Evolutionary conservation across 2,797 vertebrate species (phyloP).

Genomic region (Pogoniulus pusillus): DNA sequence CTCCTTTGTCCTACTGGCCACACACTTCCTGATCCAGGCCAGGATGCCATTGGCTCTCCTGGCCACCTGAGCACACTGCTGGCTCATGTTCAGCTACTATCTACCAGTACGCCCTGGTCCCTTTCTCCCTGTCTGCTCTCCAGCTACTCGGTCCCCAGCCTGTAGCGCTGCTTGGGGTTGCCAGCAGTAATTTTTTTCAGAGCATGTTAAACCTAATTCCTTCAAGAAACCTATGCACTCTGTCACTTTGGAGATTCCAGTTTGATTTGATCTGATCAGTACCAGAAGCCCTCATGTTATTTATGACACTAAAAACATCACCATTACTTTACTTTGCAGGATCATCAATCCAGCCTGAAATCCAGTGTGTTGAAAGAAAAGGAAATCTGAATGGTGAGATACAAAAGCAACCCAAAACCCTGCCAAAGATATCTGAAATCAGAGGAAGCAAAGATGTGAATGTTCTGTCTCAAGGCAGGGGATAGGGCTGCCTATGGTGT

Average conservation of each 20-base stretch:
- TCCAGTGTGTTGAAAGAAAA: background rate
- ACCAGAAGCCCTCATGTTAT: background rate
- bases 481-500: background rate
- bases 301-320: background rate
- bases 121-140: too few relatives aligned
- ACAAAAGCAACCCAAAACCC: background rate
- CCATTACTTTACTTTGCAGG: background rate
- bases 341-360: slow-evolving; percentile 3
- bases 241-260: background rate
- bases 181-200: background rate
- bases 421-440: background rate
- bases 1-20: too few relatives aligned
- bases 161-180: too few relatives aligned
- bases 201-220: background rate
- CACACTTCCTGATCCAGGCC: too few relatives aligned
- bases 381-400: slow-evolving; percentile 19
- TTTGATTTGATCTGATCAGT: background rate
- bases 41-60: too few relatives aligned
- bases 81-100: too few relatives aligned
- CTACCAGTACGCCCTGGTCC: too few relatives aligned
- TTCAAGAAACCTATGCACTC: background rate
- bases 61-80: too few relatives aligned
- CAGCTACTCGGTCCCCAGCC: too few relatives aligned
- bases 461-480: background rate
- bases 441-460: background rate